Base-by-base conservation (phyloP, 2,888 invertebrate species). In the Scaptomyza polygonia region DNA sequence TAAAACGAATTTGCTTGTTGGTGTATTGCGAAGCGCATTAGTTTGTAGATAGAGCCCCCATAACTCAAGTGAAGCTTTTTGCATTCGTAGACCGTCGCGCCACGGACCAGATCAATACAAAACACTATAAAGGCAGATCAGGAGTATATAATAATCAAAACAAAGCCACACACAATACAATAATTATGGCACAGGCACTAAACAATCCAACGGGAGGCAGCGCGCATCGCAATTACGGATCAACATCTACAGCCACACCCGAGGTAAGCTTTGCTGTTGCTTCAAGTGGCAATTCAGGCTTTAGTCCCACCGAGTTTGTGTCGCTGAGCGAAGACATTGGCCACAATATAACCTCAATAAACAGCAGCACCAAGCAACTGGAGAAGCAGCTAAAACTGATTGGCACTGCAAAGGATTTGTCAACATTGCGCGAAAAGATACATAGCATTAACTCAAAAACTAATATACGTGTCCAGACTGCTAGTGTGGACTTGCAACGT, bases 261-360 rank as follows among this genome's bases (percentile, higher is more conserved):
- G 93, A 94, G 47, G 95, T 96, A 25, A 94, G 94, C 47, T 95
- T 95, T 72, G 93, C 85, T 1, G 67, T 63, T 0, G 58, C 70
- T 9, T 73, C 73, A 8, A 65, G 57, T 27, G 58, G 77, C 21
- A 64, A 63, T 40, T 49, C 94, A 8, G 95, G 94, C 68, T 95
- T 95, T 89, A 95, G 95, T 82, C 95, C 95, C 3, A 94, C 95
- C 2, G 96, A 96, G 91, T 93, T 96, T 70, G 95, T 95, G 90
- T 95, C 94, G 88, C 92, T 96, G 47, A 96, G 95, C 88, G 97
- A 97, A 90, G 95, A 95, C 85, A 95, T 97, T 64, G 96, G 95
- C 0, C 95, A 96, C 57, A 96, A 96, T 91, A 95, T 97, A 55
- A 95, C 95, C 88, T 94, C 95, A 0, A 95, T 97, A 52, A 96